Percentiles rank a stretch among this genome's conserved stretches.
These are phyloP conservation scores for Adoxophyes honmai DNA, from an alignment of 1,140 invertebrate species.

Conservation along the genomic window DNA sequence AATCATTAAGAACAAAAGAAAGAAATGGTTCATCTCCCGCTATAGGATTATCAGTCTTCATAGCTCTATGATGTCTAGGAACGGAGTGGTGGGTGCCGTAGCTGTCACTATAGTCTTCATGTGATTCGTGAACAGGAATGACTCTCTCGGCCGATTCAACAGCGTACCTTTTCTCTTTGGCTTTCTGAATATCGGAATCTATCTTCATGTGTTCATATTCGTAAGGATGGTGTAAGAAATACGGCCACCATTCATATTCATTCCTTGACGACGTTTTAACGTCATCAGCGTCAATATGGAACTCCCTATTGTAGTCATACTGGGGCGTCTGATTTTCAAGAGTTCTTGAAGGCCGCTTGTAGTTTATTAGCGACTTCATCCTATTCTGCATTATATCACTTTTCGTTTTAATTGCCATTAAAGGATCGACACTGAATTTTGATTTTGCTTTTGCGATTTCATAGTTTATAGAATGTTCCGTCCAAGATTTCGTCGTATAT, in stretches of 20 bases:
- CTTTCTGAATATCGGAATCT: constrained; percentile 40
- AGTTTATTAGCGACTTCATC: constrained; percentile 34
- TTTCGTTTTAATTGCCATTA: constrained; percentile 21
- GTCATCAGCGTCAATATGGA: constrained; percentile 48
- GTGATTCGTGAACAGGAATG: constrained; percentile 52
- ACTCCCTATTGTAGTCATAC: constrained; percentile 27
- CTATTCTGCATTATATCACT: constrained; percentile 28
- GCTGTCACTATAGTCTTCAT: constrained; percentile 25
- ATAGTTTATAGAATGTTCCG: constrained; percentile 21
- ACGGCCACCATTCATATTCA: constrained; percentile 47
- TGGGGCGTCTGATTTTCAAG: constrained; percentile 16
- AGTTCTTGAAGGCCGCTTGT: constrained; percentile 18
- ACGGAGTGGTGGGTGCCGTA: constrained; percentile 8
- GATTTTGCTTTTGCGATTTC: constrained; percentile 26
- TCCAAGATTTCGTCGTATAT: background rate
- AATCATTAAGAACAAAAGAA: constrained; percentile 54
- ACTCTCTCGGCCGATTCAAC: constrained; percentile 23
- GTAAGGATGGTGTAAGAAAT: constrained; percentile 43
- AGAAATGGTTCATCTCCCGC: constrained; percentile 50
- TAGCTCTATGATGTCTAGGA: background rate
- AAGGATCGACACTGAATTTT: constrained; percentile 22
- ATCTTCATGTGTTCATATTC: constrained; percentile 43
- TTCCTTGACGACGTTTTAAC: constrained; percentile 41
- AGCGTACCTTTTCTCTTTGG: constrained; percentile 51
- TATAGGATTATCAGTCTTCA: constrained; percentile 45